phyloP scores from a whole-genome alignment of 2,113 vertebrate genomes.

The Archocentrus centrarchus region DNA sequence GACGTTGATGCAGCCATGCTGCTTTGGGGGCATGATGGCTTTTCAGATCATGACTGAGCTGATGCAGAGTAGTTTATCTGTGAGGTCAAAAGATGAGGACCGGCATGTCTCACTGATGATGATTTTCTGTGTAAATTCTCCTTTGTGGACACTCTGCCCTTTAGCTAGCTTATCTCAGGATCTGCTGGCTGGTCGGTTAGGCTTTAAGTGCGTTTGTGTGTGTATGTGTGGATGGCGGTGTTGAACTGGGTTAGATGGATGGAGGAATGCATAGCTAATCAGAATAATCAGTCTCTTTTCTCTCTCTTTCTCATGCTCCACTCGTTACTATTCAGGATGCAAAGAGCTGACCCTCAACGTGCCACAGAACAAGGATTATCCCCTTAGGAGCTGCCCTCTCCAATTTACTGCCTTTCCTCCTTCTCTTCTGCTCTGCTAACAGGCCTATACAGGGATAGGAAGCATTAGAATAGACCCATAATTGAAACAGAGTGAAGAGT shows the following conservation, averaged over 20 bases:
- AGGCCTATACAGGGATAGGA: conserved; percentile 30
- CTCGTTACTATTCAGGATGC: conserved; percentile 57
- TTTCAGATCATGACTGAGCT: conserved; percentile 44
- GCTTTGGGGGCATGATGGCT: conserved; percentile 23
- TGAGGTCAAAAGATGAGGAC: conserved; percentile 58
- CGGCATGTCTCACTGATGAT: conserved; percentile 47
- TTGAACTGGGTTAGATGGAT: conserved; percentile 35
- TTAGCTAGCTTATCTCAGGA: conserved; percentile 59
- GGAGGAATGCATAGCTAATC: conserved; percentile 59
- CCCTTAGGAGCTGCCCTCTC: conserved; percentile 49
- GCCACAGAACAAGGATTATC: conserved; percentile 61
- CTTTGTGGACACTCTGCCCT: conserved; percentile 58
- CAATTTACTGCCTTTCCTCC: conserved; percentile 59
- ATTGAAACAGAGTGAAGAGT: conserved; percentile 63
- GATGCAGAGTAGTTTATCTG: conserved; percentile 56
- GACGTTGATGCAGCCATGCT: conserved; percentile 31
- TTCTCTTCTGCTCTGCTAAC: conserved; percentile 43
- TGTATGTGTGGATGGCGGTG: conserved; percentile 11
- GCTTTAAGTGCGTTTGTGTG: conserved; percentile 24
- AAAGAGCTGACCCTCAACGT: conserved; percentile 63
- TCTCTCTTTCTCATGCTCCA: conserved; percentile 42
- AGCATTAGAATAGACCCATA: conserved; percentile 54
- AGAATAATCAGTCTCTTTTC: conserved; percentile 58
- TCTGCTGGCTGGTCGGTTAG: conserved; percentile 47
- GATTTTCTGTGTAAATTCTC: conserved; percentile 52